Conservation (phyloP, 2,797 vertebrate species). For the Xenopus petersii region DNA sequence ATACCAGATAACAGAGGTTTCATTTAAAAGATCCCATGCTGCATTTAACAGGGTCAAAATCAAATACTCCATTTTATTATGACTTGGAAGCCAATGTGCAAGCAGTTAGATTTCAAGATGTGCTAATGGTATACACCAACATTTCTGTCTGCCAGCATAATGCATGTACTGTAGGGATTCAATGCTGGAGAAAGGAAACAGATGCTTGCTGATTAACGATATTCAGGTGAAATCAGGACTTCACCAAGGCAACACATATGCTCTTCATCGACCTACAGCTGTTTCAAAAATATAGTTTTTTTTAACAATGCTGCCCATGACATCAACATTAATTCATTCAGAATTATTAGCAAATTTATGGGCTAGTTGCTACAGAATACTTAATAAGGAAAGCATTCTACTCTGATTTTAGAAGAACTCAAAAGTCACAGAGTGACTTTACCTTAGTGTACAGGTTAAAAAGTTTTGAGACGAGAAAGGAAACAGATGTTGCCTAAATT, state of each 20-base stretch:
- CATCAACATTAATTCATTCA: background rate
- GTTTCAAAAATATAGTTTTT: background rate
- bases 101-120: conserved; percentile 19
- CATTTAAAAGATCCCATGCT: conserved; percentile 21
- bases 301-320: background rate
- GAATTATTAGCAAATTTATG: background rate
- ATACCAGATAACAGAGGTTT: conserved; percentile 11
- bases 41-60: conserved; percentile 26
- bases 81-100: conserved; percentile 3
- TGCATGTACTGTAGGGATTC: conserved; percentile 3
- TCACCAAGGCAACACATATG: conserved; percentile 49
- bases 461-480: background rate
- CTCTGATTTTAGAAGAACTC: background rate
- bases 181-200: conserved; percentile 23
- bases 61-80: conserved; percentile 30
- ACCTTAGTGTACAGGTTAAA: background rate
- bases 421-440: background rate
- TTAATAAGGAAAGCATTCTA: background rate
- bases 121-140: conserved; percentile 3
- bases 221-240: conserved; percentile 48
- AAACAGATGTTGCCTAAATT: conserved; percentile 10
- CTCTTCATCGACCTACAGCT: conserved; percentile 50
- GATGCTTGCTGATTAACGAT: conserved; percentile 46
- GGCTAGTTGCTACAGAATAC: background rate
- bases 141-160: background rate